phyloP scores from a whole-genome alignment of 2,113 vertebrate genomes.

The Asarcornis scutulata region DNA sequence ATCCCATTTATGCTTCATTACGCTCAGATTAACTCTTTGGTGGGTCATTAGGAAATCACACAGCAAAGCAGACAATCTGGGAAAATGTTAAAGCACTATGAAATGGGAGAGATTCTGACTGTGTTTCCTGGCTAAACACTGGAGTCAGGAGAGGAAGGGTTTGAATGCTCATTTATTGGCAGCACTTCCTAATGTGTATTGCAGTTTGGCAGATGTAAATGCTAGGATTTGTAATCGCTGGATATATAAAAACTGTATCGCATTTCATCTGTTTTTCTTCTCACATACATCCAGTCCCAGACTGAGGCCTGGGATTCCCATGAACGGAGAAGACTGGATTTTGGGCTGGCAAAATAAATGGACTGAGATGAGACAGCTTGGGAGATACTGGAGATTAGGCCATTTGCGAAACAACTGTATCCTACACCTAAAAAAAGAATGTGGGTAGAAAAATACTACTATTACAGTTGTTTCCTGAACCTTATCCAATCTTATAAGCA shows the following conservation, averaged over 20 bases:
- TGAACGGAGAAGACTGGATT: background rate
- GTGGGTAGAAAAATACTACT: background rate
- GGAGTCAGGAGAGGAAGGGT: background rate
- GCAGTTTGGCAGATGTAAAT: background rate
- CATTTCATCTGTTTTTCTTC: background rate
- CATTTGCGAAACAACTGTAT: background rate
- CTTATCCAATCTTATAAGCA: background rate
- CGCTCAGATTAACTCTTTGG: background rate
- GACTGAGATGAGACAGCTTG: background rate
- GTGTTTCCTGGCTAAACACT: background rate
- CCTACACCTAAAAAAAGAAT: background rate
- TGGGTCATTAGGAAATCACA: background rate
- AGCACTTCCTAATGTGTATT: background rate
- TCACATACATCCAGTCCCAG: accelerated
- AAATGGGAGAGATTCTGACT: background rate
- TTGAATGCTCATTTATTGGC: background rate
- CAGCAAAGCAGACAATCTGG: background rate
- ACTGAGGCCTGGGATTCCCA: background rate
- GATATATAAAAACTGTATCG: background rate
- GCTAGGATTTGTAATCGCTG: background rate
- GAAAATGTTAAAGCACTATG: background rate
- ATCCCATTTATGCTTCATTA: background rate
- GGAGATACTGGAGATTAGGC: background rate
- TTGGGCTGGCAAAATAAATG: background rate
- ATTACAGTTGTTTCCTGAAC: background rate